These are phyloP conservation scores for Branchipolynoe longqiensis DNA, from an alignment of 2,888 invertebrate species.

Conservation along the genomic window DNA sequence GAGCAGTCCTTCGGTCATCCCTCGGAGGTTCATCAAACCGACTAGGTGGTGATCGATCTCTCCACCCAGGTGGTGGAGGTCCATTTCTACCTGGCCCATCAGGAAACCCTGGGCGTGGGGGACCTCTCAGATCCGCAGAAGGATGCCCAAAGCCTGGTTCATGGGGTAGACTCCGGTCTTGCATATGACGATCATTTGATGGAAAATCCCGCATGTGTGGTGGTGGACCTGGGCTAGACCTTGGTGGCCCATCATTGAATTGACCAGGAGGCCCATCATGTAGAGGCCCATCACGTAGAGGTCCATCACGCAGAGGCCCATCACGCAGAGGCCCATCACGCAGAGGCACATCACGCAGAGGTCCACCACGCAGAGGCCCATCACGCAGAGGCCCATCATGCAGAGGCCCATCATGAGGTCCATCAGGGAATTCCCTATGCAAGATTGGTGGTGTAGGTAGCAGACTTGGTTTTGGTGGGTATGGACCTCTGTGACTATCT, in stretches of 20 bases:
- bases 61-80: conserved; percentile 40
- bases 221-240: not conserved
- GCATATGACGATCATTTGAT: not conserved
- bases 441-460: not conserved
- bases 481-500: not conserved
- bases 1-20: conserved; percentile 23
- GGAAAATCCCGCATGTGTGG: conserved; percentile 11
- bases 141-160: not conserved
- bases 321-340: not conserved
- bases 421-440: not conserved
- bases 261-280: not conserved
- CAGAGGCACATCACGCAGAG: not conserved
- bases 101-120: not conserved
- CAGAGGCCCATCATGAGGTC: not conserved
- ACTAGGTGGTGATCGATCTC: not conserved
- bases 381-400: not conserved
- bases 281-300: not conserved
- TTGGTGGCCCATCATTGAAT: not conserved
- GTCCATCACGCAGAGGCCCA: not conserved
- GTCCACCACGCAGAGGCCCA: not conserved
- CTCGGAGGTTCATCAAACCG: not conserved
- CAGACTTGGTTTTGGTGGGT: conserved; percentile 40
- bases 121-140: conserved; percentile 28
- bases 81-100: conserved; percentile 30
- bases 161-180: not conserved